Base-by-base conservation (phyloP, 2,797 vertebrate species). In the Tenualosa thibaudeaui region DNA sequence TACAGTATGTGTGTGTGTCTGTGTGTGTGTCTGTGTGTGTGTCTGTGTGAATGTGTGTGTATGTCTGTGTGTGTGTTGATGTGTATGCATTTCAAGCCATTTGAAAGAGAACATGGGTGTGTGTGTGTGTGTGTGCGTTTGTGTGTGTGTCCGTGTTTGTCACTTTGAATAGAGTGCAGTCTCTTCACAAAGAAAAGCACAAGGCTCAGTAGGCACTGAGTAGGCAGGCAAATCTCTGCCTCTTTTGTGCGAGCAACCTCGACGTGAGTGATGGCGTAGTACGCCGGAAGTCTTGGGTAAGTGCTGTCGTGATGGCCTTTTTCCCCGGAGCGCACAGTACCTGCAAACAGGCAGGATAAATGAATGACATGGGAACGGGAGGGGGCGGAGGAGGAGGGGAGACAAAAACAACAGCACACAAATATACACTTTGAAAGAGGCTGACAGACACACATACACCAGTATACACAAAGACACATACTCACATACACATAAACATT, bases 261-360 rank as follows among this genome's bases (percentile, higher is more conserved):
- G 37, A 43, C 31, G 37, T 31, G 13, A 17, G 68, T 19, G 68
- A 75, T 26, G 24, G 37, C 37, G 83, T 82, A 43, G 62, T 8
- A 78, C 31, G 53, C n/a, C 0, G 31, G 60, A 78, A 8, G 54
- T 84, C 89, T 88, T 56, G 89, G 89, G 86, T 85, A 81, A 90
- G 88, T 5, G 68, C 68, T 75, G 68, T 75, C 31, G 37, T 15
- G 31, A 75, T 19, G 68, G 68, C 31, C 31, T 17, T 37, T 53
- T 88, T 83, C 83, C 87, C 91, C 56, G 62, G 22, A 19, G 50
- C 50, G 51, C 0, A 12, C 13, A 15, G 71, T 19, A 78, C 71
- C 71, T 46, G 71, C 71, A 46, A 24, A n/a, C 40, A 46, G n/a
- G 65, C 26, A 5, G 65, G 12, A 78, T 46, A 26, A 31, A 15